These are phyloP conservation scores for Maconellicoccus hirsutus DNA, from an alignment of 1,140 invertebrate species.

Conservation along the genomic window DNA sequence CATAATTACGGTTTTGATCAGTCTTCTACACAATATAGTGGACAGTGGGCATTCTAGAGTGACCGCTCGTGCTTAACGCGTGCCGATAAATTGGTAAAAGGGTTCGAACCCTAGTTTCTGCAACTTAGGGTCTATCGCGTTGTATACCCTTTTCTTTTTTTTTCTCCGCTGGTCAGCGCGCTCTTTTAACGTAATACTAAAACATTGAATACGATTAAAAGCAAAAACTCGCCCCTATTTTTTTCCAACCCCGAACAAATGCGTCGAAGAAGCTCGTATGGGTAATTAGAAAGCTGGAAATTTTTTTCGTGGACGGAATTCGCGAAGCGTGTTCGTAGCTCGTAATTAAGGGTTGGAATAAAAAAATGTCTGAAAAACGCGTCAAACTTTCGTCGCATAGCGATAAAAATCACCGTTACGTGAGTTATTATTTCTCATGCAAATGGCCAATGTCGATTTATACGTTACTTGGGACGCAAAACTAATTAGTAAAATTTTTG, in stretches of 20 bases:
- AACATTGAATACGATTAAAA: conserved; percentile 1
- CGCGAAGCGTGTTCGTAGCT: too few relatives aligned
- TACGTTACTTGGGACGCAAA: not conserved
- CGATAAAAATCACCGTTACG: too few relatives aligned
- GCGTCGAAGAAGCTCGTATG: not conserved
- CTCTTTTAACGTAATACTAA: not conserved
- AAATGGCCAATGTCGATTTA: not conserved
- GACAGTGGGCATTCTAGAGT: conserved; percentile 19
- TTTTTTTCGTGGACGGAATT: not conserved
- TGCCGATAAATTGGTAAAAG: conserved; percentile 21
- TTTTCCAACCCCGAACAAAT: not conserved
- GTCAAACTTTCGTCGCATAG: not conserved
- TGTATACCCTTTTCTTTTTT: conserved; percentile 9
- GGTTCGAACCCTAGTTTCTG: conserved; percentile 16
- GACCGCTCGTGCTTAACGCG: conserved; percentile 21
- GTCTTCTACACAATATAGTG: not conserved
- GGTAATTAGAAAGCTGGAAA: not conserved
- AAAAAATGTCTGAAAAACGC: not conserved
- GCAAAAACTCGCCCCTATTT: not conserved
- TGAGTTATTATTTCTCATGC: not conserved
- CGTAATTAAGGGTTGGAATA: too few relatives aligned
- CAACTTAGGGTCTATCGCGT: conserved; percentile 1
- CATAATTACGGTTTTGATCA: conserved; percentile 21
- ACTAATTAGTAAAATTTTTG: not conserved
- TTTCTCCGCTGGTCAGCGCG: not conserved